Percentiles rank a stretch among this genome's conserved stretches.
phyloP scores from a whole-genome alignment of 2,113 vertebrate genomes.

The Porphyrio hochstetteri region DNA sequence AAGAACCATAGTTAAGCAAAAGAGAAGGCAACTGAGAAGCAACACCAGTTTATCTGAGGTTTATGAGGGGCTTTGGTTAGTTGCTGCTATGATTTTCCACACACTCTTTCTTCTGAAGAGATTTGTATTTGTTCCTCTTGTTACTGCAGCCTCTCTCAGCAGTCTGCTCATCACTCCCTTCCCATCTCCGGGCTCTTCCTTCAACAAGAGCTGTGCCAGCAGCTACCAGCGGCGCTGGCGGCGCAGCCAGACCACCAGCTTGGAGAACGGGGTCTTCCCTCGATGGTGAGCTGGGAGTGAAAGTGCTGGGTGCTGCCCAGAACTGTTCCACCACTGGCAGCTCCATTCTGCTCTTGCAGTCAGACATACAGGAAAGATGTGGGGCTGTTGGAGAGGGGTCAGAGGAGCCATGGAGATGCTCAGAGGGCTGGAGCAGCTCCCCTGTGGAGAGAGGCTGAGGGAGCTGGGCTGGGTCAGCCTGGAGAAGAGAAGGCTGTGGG shows the following conservation, averaged over 20 bases:
- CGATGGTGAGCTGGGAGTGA: constrained; percentile 85
- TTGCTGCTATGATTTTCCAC: not conserved
- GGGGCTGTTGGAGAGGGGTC: too few species aligned
- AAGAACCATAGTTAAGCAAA: not conserved
- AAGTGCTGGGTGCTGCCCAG: not conserved
- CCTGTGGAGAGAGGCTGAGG: too few species aligned
- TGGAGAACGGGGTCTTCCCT: constrained; percentile 97
- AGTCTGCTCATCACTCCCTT: constrained; percentile 96
- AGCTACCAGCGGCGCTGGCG: constrained; percentile 98
- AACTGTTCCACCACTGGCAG: not conserved
- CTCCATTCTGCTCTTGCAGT: not conserved
- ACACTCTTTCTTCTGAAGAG: not conserved
- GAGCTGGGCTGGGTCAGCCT: too few species aligned
- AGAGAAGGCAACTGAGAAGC: not conserved
- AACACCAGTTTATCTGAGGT: not conserved
- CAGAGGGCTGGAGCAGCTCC: too few species aligned
- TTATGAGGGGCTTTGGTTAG: not conserved
- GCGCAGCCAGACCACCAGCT: constrained; percentile 96
- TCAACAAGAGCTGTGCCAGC: constrained; percentile 96
- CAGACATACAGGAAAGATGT: too few species aligned
- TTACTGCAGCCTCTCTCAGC: constrained; percentile 89
- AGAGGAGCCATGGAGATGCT: too few species aligned
- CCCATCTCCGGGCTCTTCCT: constrained; percentile 94
- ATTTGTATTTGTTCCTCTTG: constrained; percentile 6
- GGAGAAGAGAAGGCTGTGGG: too few species aligned